Base-by-base conservation (phyloP, 2,888 invertebrate genomes). In the Hypselothyrea guttata region DNA sequence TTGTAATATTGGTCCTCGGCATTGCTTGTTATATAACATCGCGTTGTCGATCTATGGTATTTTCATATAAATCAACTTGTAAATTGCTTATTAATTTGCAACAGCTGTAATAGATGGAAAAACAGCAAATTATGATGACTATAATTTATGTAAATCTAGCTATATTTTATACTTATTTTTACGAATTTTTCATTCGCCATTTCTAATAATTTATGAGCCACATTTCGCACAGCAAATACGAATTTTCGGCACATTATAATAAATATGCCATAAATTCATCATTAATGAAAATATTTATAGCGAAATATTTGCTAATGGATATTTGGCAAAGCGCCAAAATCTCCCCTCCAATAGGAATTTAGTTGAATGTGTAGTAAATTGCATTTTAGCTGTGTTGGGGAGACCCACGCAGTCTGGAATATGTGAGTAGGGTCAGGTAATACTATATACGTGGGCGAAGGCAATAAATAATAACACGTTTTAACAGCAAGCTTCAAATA, bases 11-110 rank as follows among this genome's bases (percentile, higher is more conserved):
- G 40, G 35, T 16, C 13, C 33, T 9, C 51, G 44, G 22, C 51
- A 31, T 34, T 27, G 30, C 13, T 33, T 34, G 9, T 22, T 30
- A 27, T 54, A 75, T 57, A 58, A 58, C 67, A 73, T 67, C 41
- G 28, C 61, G 41, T 57, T 48, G 8, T 4, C 22, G 11, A 34
- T 41, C 18, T 45, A 52, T 71, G 65, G 51, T 61, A 65, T 57
- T 60, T 51, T n/a, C 4, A 16, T 7, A 54, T 22, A 49, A 56
- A 45, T 49, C 34, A 9, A 11, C 22, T 11, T 18, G 35, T 28
- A 22, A 35, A n/a, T 42, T 18, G 4, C 13, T 18, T 11, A 18
- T 40, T 28, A 22, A 35, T 12, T 42, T 18, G 4, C 13, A 28
- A 12, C 35, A 40, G 34, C 65, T 64, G 65, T 9, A 9, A 9